phyloP scores from a whole-genome alignment of 2,888 invertebrate species.

The Busseola fusca region DNA sequence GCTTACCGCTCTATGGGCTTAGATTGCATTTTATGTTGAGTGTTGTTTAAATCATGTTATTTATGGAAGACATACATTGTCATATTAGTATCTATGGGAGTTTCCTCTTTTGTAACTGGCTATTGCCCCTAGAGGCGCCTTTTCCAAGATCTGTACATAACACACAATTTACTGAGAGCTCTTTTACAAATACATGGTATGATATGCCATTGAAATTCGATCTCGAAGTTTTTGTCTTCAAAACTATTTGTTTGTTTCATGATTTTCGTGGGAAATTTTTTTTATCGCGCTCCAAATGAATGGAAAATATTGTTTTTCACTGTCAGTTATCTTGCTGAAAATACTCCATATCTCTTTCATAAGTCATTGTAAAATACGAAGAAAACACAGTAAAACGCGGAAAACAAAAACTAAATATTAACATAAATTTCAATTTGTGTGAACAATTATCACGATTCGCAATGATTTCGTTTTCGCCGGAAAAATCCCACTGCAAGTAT shows the following conservation, averaged over 20 bases:
- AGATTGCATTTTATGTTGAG: slow-evolving; percentile 7
- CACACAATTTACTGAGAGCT: not conserved
- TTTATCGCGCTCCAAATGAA: slow-evolving; percentile 1
- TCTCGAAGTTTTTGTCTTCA: not conserved
- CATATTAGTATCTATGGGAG: not conserved
- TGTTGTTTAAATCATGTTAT: slow-evolving; percentile 4
- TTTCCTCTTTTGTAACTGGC: not conserved
- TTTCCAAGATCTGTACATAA: not conserved
- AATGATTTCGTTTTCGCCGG: slow-evolving; percentile 1
- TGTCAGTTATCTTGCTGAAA: slow-evolving; percentile 8
- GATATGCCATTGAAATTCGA: not conserved
- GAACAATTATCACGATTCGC: slow-evolving; percentile 13
- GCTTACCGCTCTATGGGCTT: slow-evolving; percentile 30
- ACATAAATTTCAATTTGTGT: slow-evolving; percentile 10
- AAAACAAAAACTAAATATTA: slow-evolving; percentile 10
- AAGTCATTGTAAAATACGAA: slow-evolving; percentile 10
- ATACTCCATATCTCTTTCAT: slow-evolving; percentile 1
- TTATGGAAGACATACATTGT: not conserved
- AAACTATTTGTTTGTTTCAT: slow-evolving; percentile 12
- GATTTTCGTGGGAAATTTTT: not conserved
- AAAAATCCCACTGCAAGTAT: not conserved
- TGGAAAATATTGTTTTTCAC: slow-evolving; percentile 12
- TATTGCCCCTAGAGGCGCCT: not conserved
- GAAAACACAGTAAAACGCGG: slow-evolving; percentile 1
- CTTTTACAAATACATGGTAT: not conserved